phyloP scores from a whole-genome alignment of 37 sponge, comb jelly and placozoan species.

The Halisarca cf. caerulea region DNA sequence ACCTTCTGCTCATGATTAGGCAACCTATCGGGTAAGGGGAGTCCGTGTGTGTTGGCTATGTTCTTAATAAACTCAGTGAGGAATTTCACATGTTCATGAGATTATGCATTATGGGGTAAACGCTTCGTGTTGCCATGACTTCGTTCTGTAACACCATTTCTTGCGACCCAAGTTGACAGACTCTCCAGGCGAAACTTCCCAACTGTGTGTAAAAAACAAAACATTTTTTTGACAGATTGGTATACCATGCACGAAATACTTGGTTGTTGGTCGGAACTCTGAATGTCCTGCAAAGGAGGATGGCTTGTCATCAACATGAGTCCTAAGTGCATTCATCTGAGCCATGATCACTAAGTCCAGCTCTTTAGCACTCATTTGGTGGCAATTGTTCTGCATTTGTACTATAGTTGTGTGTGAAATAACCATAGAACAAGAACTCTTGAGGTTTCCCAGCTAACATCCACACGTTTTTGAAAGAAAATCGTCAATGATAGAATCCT shows the following conservation, averaged over 20 bases:
- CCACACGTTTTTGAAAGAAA: neutral
- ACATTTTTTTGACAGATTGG: neutral
- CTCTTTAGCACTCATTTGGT: neutral
- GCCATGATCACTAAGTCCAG: neutral
- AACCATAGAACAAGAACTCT: neutral
- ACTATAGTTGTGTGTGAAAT: neutral
- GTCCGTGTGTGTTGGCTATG: neutral
- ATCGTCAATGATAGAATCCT: neutral
- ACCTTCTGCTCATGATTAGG: conserved; percentile 11
- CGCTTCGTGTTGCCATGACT: neutral
- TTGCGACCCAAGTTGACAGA: neutral
- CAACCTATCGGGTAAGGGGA: neutral
- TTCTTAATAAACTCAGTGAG: neutral
- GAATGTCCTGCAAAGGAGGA: neutral
- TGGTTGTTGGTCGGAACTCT: neutral
- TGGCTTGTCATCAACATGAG: neutral
- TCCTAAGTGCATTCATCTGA: conserved; percentile 15
- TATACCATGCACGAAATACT: conserved; percentile 6
- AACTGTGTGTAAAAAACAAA: neutral
- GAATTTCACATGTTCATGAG: neutral
- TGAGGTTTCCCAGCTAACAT: neutral
- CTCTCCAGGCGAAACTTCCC: conserved; percentile 8
- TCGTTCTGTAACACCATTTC: conserved; percentile 1
- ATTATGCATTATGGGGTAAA: neutral
- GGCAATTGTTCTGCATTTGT: conserved; percentile 1